Conservation (phyloP, 2,797 vertebrate genomes). For the Amazona ochrocephala region DNA sequence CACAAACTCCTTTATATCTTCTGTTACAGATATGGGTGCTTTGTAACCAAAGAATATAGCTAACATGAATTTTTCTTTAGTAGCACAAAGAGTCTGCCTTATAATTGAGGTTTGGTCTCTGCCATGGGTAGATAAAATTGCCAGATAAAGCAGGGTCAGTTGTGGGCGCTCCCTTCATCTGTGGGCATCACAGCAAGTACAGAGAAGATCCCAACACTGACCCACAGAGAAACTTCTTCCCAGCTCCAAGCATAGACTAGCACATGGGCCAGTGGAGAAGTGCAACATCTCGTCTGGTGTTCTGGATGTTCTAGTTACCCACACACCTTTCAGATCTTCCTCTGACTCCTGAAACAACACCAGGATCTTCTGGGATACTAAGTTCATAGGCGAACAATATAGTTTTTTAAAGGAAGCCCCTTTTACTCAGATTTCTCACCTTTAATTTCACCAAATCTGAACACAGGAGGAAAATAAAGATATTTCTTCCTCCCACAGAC, state of each 20-base stretch:
- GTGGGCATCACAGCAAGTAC: fast-evolving
- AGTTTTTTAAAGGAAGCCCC: neutral
- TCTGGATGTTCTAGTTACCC: neutral
- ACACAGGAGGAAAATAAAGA: neutral
- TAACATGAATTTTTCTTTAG: neutral
- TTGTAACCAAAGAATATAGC: neutral
- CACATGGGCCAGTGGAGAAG: neutral
- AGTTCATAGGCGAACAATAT: neutral
- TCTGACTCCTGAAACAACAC: neutral
- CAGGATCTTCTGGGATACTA: neutral
- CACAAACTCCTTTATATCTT: neutral
- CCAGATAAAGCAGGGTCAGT: fast-evolving
- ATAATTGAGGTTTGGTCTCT: neutral
- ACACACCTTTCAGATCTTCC: neutral
- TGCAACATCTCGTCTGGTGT: neutral
- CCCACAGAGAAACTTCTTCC: neutral
- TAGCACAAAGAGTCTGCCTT: neutral
- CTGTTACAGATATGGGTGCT: neutral
- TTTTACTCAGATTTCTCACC: neutral
- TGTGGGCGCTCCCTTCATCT: fast-evolving
- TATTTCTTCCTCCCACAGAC: too few relatives aligned
- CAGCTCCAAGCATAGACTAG: neutral
- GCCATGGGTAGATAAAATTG: neutral
- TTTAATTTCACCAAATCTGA: neutral
- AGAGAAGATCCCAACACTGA: neutral